phyloP scores from a whole-genome alignment of 2,888 invertebrate genomes.

The Nasonovia ribisnigri region DNA sequence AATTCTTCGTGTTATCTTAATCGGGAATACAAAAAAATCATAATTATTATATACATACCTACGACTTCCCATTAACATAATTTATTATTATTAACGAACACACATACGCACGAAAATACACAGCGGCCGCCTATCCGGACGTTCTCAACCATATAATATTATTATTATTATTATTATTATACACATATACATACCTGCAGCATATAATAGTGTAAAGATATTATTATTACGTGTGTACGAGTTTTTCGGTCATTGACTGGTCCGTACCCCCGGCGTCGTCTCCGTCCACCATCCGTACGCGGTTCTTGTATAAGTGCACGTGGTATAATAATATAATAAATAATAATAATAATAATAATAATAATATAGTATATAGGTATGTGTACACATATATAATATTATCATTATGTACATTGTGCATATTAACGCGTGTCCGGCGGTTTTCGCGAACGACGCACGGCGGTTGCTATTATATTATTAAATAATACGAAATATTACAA shows the following conservation, averaged over 20 bases:
- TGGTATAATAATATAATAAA: not conserved
- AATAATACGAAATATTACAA: not conserved
- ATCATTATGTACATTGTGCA: not conserved
- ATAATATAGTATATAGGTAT: not conserved
- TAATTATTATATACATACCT: not conserved
- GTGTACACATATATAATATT: not conserved
- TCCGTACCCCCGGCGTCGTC: not conserved
- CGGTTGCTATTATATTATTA: not conserved
- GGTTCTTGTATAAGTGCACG: not conserved
- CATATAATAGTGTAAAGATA: not conserved
- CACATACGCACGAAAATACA: not conserved
- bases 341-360: constrained; percentile 7
- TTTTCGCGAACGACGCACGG: not conserved
- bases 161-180: not conserved
- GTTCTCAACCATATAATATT: not conserved
- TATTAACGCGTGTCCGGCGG: constrained; percentile 5
- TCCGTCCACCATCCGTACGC: not conserved
- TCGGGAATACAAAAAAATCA: not conserved
- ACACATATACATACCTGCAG: not conserved
- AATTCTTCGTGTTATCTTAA: not conserved
- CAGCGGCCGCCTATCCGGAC: not conserved
- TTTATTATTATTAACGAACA: not conserved
- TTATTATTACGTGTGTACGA: constrained; percentile 5
- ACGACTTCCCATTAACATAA: not conserved
- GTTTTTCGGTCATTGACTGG: constrained; percentile 47